Evolutionary conservation across 2,888 invertebrate species (phyloP), one percentile per base, ranked within the genome.

Genomic region (Nymphalis c-album): DNA sequence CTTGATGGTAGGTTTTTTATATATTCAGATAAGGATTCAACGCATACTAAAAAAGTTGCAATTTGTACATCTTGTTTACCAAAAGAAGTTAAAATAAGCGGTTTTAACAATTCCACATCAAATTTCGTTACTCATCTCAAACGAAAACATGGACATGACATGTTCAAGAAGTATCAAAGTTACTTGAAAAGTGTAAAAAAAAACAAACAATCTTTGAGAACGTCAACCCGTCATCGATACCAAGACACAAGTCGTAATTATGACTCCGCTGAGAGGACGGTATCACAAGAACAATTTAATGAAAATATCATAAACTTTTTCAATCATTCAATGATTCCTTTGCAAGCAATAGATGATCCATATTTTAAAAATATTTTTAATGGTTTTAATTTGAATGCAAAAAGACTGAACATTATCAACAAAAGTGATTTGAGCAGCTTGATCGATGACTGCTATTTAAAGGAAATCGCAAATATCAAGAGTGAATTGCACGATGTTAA

Each of bases 41-140:
- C 51, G 22, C 4, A 22, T 13, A 18, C 8, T 2, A 51, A 51
- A 51, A 18, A 22, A 51, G 51, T 8, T 3, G 51, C 22, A 51
- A 10, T 13, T 3, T 22, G 51, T 22, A 51, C 10, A 4, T 22
- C 13, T 2, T 51, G 51, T 7, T 20, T 13, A 22, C 51, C 22
- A 51, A 51, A 51, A 51, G 18, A 51, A 51, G 51, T 51, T 18
- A 51, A 22, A 51, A 51, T 51, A 18, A 10, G 50, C 10, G 50
- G 50, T 16, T 51, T 22, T 18, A 13, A 22, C 10, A 51, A 10
- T 20, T 20, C 51, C 3, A 51, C 51, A 4, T 51, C 51, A 13
- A 51, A 51, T 18, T 51, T 51, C 22, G 22, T 51, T 10, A 51
- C 51, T 5, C 51, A 51, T 18, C 13, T 51, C 10, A 51, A 51